These are phyloP conservation scores for Parotocinclus haroldoi DNA, from an alignment of 2,797 vertebrate genomes.

Conservation along the genomic window DNA sequence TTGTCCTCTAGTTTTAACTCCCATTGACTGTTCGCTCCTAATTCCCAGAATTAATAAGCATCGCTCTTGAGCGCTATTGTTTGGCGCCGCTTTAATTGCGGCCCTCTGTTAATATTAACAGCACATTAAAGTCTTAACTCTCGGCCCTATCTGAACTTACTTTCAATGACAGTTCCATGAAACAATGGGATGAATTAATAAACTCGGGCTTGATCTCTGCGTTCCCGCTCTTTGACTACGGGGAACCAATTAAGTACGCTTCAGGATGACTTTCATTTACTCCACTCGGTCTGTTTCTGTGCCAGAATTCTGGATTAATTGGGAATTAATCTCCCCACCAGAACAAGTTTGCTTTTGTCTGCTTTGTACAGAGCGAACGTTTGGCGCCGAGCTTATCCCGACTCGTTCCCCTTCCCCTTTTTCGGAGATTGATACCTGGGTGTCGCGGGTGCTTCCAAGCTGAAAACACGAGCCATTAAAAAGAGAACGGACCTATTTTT, in stretches of 20 bases:
- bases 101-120: conserved; percentile 75
- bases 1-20: conserved; percentile 57
- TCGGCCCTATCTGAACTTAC: conserved; percentile 79
- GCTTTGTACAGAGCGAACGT: conserved; percentile 76
- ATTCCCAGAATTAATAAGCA: conserved; percentile 61
- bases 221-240: conserved; percentile 75
- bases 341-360: conserved; percentile 83
- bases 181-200: conserved; percentile 80
- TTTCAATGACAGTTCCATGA: conserved; percentile 77
- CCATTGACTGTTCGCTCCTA: conserved; percentile 72
- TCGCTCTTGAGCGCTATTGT: conserved; percentile 70
- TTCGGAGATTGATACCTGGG: conserved; percentile 73
- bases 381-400: conserved; percentile 73
- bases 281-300: conserved; percentile 77
- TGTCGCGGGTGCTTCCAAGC: conserved; percentile 74
- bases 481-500: conserved; percentile 69
- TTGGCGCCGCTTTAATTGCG: conserved; percentile 74
- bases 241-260: conserved; percentile 85
- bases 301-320: conserved; percentile 85
- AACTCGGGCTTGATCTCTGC: conserved; percentile 79
- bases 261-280: conserved; percentile 84
- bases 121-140: conserved; percentile 80
- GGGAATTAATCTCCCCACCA: conserved; percentile 83
- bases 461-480: conserved; percentile 82
- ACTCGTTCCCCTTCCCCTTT: conserved; percentile 57